Evolutionary conservation across 2,113 vertebrate species (phyloP).

Genomic region (Prionailurus viverrinus): DNA sequence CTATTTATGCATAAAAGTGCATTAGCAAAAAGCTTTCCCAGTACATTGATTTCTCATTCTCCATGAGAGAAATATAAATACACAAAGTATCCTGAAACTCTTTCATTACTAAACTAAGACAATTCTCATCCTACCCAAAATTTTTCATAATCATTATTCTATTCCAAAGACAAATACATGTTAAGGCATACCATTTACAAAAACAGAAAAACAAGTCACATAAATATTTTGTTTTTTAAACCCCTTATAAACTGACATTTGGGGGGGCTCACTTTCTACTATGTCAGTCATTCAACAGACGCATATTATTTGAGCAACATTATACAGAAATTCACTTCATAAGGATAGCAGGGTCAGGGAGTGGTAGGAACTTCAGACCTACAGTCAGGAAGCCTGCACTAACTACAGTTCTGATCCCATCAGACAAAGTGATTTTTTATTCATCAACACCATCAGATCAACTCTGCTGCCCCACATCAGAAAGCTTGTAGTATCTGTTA

Average conservation of each 20-base stretch:
- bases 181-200: neutral
- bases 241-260: neutral
- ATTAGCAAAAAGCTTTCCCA: neutral
- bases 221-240: conserved; percentile 14
- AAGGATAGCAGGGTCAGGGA: neutral
- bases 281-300: neutral
- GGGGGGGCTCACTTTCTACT: neutral
- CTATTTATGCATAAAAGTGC: neutral
- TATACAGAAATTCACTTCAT: neutral
- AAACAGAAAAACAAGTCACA: neutral
- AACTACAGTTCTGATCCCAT: neutral
- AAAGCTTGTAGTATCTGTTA: neutral
- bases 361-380: neutral
- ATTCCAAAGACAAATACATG: conserved; percentile 35
- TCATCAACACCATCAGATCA: neutral
- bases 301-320: neutral
- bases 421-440: neutral
- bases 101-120: conserved; percentile 10
- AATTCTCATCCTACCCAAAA: conserved; percentile 20
- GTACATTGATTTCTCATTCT: neutral
- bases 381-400: neutral
- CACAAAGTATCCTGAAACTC: neutral
- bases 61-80: neutral
- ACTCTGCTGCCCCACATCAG: neutral
- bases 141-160: neutral